Evolutionary conservation across 1,140 invertebrate species (phyloP).

Genomic region (Drosophila orena): DNA sequence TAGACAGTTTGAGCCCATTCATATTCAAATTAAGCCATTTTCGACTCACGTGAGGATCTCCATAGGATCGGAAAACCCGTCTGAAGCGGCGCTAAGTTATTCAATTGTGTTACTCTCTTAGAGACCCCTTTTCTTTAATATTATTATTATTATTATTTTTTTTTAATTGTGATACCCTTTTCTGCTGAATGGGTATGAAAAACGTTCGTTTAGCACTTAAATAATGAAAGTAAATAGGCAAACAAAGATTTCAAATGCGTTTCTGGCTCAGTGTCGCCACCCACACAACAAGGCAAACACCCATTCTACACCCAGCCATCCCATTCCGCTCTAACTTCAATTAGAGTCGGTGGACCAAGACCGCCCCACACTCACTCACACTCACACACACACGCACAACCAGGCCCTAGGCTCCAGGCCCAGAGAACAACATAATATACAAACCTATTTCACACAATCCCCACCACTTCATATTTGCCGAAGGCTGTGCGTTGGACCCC

Average conservation of each 20-base stretch:
- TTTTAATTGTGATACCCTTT: constrained; percentile 36
- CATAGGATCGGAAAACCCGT: constrained; percentile 19
- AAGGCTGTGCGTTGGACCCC: constrained; percentile 30
- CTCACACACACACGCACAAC: neutral
- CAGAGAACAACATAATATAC: neutral
- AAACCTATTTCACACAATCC: constrained; percentile 24
- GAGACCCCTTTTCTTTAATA: constrained; percentile 7
- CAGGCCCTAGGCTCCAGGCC: neutral
- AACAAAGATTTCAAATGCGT: constrained; percentile 47
- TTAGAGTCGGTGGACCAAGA: constrained; percentile 40
- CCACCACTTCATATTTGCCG: constrained; percentile 22
- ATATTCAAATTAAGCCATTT: constrained; percentile 51
- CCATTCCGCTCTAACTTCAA: constrained; percentile 24
- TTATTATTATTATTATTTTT: neutral
- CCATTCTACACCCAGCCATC: constrained; percentile 11
- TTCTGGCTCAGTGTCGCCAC: constrained; percentile 48
- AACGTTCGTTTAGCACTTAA: constrained; percentile 61
- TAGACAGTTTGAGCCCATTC: constrained; percentile 39
- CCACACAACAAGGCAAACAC: constrained; percentile 23
- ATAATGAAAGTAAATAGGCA: constrained; percentile 51
- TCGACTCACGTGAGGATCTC: constrained; percentile 32
- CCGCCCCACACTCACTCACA: constrained; percentile 15
- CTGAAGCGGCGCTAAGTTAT: constrained; percentile 19
- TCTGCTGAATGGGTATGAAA: constrained; percentile 33
- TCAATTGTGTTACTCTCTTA: constrained; percentile 22